phyloP scores from a whole-genome alignment of 2,113 vertebrate species.

The Cacatua alba region DNA sequence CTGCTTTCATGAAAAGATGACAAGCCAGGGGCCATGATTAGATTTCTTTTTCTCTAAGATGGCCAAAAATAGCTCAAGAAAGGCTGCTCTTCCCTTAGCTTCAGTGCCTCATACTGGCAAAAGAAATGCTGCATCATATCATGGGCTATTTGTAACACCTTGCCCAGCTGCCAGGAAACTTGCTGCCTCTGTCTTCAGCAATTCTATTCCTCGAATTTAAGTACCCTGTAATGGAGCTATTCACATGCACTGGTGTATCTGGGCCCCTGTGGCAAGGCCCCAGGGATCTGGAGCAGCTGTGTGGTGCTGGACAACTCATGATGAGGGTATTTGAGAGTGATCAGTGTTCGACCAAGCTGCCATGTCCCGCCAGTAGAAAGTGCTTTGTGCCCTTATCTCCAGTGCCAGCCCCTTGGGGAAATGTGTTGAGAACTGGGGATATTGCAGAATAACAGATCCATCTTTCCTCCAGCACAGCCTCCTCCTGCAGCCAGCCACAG shows the following conservation, averaged over 20 bases:
- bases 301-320: neutral
- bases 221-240: neutral
- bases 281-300: neutral
- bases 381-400: neutral
- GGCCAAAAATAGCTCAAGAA: constrained; percentile 67
- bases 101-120: neutral
- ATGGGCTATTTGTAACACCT: neutral
- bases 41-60: constrained; percentile 41
- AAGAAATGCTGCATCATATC: constrained; percentile 33
- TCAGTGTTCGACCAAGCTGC: neutral
- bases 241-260: neutral
- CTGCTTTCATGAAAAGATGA: constrained; percentile 70
- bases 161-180: neutral
- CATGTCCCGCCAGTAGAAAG: neutral
- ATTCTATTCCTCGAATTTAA: neutral
- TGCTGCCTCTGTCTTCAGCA: neutral
- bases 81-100: constrained; percentile 37
- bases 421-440: neutral
- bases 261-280: neutral
- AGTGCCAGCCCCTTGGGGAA: neutral
- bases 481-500: neutral
- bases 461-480: neutral
- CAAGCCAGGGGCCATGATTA: constrained; percentile 62
- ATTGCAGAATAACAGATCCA: neutral
- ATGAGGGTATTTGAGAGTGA: neutral